These are phyloP conservation scores for Tipula helvola DNA, from an alignment of 2,888 invertebrate genomes.

Conservation along the genomic window DNA sequence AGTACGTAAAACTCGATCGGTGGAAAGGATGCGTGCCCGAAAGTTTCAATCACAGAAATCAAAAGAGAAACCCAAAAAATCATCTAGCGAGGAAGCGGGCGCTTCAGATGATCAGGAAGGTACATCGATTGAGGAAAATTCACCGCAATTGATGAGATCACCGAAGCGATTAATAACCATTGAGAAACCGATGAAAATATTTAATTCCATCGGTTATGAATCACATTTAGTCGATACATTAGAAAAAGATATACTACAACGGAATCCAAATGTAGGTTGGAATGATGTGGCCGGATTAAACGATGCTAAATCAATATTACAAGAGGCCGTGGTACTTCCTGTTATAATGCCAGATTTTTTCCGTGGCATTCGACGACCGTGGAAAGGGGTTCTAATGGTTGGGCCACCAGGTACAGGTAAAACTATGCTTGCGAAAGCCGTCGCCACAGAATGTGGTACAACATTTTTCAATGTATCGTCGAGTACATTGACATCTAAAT, in stretches of 20 bases:
- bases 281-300: constrained; percentile 59
- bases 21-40: constrained; percentile 33
- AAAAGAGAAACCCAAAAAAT: constrained; percentile 30
- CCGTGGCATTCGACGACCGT: constrained; percentile 71
- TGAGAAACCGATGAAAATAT: constrained; percentile 33
- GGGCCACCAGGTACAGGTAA: constrained; percentile 46
- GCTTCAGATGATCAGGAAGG: constrained; percentile 37
- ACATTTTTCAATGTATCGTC: constrained; percentile 84
- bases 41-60: constrained; percentile 35
- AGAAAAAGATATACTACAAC: constrained; percentile 73
- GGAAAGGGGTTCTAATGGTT: constrained; percentile 44
- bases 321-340: constrained; percentile 80
- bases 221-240: constrained; percentile 66
- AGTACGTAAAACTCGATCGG: constrained; percentile 33
- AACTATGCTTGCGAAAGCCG: constrained; percentile 72
- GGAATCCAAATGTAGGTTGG: constrained; percentile 74
- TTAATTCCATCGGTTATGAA: constrained; percentile 59
- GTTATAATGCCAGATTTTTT: constrained; percentile 82
- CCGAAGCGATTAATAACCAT: constrained; percentile 31
- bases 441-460: constrained; percentile 79
- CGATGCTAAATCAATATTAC: constrained; percentile 62
- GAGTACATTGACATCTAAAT: constrained; percentile 76
- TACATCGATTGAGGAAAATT: constrained; percentile 35
- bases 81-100: constrained; percentile 36
- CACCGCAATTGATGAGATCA: constrained; percentile 26